These are phyloP conservation scores for Rhinoraja longicauda DNA, from an alignment of 2,797 vertebrate genomes.

Conservation along the genomic window DNA sequence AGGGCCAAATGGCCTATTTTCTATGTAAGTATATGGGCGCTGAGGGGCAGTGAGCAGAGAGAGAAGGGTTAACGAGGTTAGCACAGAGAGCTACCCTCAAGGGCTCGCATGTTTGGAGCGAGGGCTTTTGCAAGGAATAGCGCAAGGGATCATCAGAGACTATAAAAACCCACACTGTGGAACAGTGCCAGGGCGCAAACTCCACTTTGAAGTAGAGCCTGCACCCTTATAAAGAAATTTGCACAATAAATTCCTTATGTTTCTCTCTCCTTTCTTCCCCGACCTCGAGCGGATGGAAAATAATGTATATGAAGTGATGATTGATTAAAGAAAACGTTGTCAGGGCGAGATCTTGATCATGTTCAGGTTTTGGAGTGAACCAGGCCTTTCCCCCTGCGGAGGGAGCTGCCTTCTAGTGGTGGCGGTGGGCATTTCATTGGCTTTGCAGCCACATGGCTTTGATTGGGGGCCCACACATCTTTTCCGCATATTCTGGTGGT, in stretches of 20 bases:
- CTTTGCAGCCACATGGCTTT: background rate
- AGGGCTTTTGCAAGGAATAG: background rate
- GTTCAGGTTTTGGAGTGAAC: background rate
- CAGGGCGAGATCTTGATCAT: background rate
- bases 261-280: background rate
- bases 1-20: too few species aligned
- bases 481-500: too few species aligned
- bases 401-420: background rate
- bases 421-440: too few species aligned
- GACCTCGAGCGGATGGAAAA: background rate
- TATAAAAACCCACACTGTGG: background rate
- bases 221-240: constrained; percentile 31
- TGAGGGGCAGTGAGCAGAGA: background rate
- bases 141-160: background rate
- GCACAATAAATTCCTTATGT: constrained; percentile 23
- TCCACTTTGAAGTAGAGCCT: background rate
- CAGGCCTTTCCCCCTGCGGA: background rate
- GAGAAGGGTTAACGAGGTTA: background rate
- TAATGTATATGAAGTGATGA: background rate
- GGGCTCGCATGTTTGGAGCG: too few species aligned
- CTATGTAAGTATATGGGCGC: too few species aligned
- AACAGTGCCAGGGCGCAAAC: background rate
- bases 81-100: background rate
- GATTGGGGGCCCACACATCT: too few species aligned
- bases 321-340: background rate